Evolutionary conservation across 1,140 invertebrate genomes (phyloP).

Genomic region (Drosophila punjabiensis): DNA sequence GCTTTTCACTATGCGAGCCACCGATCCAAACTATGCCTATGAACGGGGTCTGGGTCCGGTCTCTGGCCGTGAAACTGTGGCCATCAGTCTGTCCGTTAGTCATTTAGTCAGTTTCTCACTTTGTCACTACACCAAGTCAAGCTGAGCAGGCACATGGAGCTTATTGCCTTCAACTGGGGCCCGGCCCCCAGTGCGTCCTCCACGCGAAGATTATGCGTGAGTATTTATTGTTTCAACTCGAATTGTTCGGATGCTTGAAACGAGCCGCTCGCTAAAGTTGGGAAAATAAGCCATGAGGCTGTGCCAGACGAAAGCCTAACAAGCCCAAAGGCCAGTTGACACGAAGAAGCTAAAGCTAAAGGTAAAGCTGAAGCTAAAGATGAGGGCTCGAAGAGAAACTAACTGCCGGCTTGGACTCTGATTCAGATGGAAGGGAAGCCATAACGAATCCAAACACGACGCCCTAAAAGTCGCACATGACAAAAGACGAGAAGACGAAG

Average conservation of each 20-base stretch:
- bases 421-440: constrained; percentile 39
- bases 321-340: too few relatives aligned
- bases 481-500: constrained; percentile 41
- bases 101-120: constrained; percentile 15
- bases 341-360: background rate
- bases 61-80: constrained; percentile 70
- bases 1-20: constrained; percentile 64
- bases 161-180: constrained; percentile 55
- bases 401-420: background rate
- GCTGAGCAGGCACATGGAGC: constrained; percentile 41
- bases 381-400: constrained; percentile 12
- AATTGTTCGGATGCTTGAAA: constrained; percentile 48
- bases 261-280: constrained; percentile 22
- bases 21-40: constrained; percentile 68
- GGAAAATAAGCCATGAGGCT: constrained; percentile 4
- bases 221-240: constrained; percentile 74
- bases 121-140: constrained; percentile 14
- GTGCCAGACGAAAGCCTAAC: too few relatives aligned
- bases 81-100: constrained; percentile 26
- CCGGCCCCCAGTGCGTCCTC: constrained; percentile 35
- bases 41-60: constrained; percentile 40
- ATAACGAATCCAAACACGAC: constrained; percentile 30
- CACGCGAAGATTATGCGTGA: constrained; percentile 64
- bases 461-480: constrained; percentile 64
- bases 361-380: background rate